Conservation (phyloP, 2,113 vertebrate species). For the Felis chaus region DNA sequence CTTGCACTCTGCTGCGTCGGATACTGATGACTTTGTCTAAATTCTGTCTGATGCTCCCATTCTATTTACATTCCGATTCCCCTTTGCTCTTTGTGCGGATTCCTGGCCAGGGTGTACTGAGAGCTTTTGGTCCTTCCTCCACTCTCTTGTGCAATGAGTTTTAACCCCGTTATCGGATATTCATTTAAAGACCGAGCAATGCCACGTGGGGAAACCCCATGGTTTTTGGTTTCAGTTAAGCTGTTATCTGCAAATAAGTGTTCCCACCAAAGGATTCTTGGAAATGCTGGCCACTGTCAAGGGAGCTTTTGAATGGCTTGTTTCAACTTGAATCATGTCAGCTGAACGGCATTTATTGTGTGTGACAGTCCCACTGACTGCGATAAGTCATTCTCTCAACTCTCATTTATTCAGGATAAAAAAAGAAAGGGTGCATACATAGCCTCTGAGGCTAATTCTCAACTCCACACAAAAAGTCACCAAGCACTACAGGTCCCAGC, state of each 20-base stretch:
- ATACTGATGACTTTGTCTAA: slow-evolving; percentile 28
- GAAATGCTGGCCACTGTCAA: neutral
- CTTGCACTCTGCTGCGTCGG: neutral
- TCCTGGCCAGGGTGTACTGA: neutral
- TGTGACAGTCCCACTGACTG: neutral
- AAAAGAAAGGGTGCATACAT: neutral
- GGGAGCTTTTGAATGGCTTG: neutral
- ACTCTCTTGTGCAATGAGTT: neutral
- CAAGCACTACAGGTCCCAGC: neutral
- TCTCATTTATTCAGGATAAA: neutral
- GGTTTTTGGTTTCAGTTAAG: neutral
- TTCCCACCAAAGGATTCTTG: neutral
- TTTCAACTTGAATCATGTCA: neutral
- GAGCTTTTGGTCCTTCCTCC: neutral
- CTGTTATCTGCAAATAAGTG: neutral
- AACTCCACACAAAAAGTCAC: neutral
- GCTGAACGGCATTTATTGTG: neutral
- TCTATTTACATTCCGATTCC: neutral
- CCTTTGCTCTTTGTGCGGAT: neutral
- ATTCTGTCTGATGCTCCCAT: neutral
- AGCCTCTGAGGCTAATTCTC: neutral
- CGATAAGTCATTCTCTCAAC: neutral
- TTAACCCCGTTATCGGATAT: neutral
- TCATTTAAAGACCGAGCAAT: neutral
- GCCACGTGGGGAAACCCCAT: neutral